Evolutionary conservation across 2,113 vertebrate genomes (phyloP).

Genomic region (Centropus unirufus): DNA sequence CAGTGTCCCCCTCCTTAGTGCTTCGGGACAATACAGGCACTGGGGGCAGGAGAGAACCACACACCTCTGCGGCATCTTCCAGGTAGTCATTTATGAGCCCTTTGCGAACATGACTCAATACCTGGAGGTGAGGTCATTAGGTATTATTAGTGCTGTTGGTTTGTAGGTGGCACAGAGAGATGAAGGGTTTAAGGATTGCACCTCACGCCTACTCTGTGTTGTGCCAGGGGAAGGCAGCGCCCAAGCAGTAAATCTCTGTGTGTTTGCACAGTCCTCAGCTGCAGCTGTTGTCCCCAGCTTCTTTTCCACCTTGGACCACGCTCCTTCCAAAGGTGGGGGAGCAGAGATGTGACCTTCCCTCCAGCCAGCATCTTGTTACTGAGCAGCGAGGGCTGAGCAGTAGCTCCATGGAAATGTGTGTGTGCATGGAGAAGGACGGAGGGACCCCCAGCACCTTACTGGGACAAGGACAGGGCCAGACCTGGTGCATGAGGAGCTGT

Average conservation of each 20-base stretch:
- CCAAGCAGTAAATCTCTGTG: background rate
- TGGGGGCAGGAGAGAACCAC: background rate
- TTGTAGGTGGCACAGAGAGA: background rate
- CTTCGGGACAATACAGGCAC: background rate
- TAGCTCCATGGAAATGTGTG: background rate
- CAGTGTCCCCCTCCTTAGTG: background rate
- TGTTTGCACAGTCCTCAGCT: background rate
- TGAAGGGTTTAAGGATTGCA: background rate
- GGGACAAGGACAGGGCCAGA: background rate
- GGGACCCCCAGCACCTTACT: background rate
- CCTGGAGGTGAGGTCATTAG: background rate
- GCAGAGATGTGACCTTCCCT: background rate
- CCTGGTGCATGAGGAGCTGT: background rate
- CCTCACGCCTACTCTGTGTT: background rate
- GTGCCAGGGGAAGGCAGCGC: background rate
- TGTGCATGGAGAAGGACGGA: background rate
- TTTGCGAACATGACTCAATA: background rate
- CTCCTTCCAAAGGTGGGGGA: background rate
- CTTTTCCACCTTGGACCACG: background rate
- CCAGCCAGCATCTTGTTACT: rapidly evolving
- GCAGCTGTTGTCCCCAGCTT: background rate
- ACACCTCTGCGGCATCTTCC: background rate
- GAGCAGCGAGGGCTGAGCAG: background rate
- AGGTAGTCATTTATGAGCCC: background rate
- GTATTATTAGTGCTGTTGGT: background rate